Evolutionary conservation across 2,888 invertebrate genomes (phyloP).

Genomic region (Drosophila mimetica): DNA sequence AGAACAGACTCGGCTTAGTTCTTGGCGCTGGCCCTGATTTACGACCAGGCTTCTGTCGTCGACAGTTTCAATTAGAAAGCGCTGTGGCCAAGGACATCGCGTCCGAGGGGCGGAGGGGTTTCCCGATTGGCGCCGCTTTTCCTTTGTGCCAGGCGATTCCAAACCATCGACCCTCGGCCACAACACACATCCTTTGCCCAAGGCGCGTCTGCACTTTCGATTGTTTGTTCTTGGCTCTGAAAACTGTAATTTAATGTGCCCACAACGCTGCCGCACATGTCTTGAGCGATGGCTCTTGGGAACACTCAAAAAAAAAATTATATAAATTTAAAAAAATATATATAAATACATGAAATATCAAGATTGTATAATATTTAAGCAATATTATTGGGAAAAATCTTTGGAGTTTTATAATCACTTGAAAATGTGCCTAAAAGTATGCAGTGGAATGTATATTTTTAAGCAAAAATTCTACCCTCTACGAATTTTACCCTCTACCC

Average conservation of each 20-base stretch:
- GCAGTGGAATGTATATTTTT: too few species aligned
- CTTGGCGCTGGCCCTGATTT: conserved; percentile 59
- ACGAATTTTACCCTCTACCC: too few species aligned
- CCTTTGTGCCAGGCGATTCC: conserved; percentile 40
- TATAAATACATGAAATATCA: not conserved
- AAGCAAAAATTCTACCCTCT: too few species aligned
- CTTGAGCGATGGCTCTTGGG: conserved; percentile 3
- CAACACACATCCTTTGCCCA: conserved; percentile 19
- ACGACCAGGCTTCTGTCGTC: conserved; percentile 60
- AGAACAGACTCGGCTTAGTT: conserved; percentile 59
- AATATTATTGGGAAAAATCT: too few species aligned
- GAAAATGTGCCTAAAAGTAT: too few species aligned
- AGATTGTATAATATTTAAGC: too few species aligned
- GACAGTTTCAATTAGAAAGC: conserved; percentile 75
- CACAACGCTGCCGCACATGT: conserved; percentile 18
- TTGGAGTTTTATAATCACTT: too few species aligned
- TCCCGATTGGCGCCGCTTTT: conserved; percentile 25
- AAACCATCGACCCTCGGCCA: conserved; percentile 28
- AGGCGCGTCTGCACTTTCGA: conserved; percentile 43
- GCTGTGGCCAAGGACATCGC: conserved; percentile 32
- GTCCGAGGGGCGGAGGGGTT: not conserved
- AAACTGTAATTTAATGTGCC: conserved; percentile 55
- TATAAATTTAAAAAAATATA: too few species aligned
- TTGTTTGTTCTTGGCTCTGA: conserved; percentile 48
- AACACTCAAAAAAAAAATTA: conserved; percentile 6